These are phyloP conservation scores for Pseudococcus jackbeardsleyi DNA, from an alignment of 2,888 invertebrate species.

Conservation along the genomic window DNA sequence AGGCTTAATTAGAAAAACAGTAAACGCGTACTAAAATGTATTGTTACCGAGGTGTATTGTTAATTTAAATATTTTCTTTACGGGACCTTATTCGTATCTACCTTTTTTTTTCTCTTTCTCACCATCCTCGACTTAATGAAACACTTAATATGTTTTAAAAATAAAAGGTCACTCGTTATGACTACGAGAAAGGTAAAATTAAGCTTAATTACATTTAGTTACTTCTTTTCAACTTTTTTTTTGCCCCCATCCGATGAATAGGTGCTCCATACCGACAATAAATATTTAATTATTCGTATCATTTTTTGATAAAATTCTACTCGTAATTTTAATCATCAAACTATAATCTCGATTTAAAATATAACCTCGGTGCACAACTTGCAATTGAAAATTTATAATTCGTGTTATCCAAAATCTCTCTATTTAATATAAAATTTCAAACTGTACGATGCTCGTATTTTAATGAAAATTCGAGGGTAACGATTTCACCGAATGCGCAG, in stretches of 20 bases:
- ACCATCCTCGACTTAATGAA: conserved; percentile 21
- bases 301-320: background rate
- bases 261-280: background rate
- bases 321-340: background rate
- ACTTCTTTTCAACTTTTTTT: background rate
- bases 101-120: background rate
- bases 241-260: background rate
- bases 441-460: background rate
- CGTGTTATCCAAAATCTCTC: no score
- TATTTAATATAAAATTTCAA: background rate
- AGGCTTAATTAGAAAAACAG: conserved; percentile 49
- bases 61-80: conserved; percentile 53
- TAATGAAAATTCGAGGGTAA: background rate
- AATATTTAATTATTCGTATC: conserved; percentile 9
- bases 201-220: conserved; percentile 22
- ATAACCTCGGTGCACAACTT: background rate
- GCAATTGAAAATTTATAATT: no score
- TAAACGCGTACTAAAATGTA: conserved; percentile 30
- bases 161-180: conserved; percentile 29
- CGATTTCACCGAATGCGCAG: background rate
- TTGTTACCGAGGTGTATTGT: conserved; percentile 48
- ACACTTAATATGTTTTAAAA: conserved; percentile 29
- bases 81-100: conserved; percentile 30
- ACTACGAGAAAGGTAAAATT: conserved; percentile 34
- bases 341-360: background rate